Evolutionary conservation across 2,113 vertebrate genomes (phyloP).

Genomic region (Apeltes quadracus): DNA sequence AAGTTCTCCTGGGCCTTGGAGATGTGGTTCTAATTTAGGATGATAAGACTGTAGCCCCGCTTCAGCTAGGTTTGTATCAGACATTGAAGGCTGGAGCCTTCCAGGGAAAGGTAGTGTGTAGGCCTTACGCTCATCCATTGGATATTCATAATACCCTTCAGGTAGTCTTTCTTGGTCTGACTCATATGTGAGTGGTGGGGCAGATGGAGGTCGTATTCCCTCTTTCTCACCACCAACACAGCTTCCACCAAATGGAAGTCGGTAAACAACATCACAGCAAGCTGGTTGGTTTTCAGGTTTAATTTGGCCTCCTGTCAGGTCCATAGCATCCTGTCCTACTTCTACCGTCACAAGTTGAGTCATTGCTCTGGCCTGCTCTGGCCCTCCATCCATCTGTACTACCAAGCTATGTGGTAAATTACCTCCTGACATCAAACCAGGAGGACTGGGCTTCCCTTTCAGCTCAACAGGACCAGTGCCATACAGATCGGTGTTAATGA

Average conservation of each 20-base stretch:
- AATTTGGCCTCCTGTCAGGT: slow-evolving; percentile 85
- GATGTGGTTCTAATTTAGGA: slow-evolving; percentile 84
- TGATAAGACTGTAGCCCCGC: slow-evolving; percentile 86
- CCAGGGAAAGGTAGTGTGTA: slow-evolving; percentile 85
- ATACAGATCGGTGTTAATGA: slow-evolving; percentile 81
- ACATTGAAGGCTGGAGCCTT: slow-evolving; percentile 94
- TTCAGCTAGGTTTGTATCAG: slow-evolving; percentile 93
- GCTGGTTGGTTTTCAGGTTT: slow-evolving; percentile 90
- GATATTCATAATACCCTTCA: slow-evolving; percentile 80
- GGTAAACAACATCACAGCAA: slow-evolving; percentile 96
- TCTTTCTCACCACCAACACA: slow-evolving; percentile 89
- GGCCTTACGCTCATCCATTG: slow-evolving; percentile 85
- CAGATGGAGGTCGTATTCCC: slow-evolving; percentile 72
- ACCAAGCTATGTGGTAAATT: slow-evolving; percentile 89
- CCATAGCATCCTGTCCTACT: slow-evolving; percentile 83
- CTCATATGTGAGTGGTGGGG: slow-evolving; percentile 77
- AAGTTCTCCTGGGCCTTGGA: slow-evolving; percentile 82
- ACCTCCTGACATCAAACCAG: slow-evolving; percentile 76
- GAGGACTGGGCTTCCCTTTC: slow-evolving; percentile 81
- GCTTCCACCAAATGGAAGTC: slow-evolving; percentile 91
- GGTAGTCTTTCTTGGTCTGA: slow-evolving; percentile 77
- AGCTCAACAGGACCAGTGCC: slow-evolving; percentile 83
- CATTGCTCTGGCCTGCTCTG: slow-evolving; percentile 78
- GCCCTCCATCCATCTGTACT: slow-evolving; percentile 88
- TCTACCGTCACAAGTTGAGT: slow-evolving; percentile 91